phyloP scores from a whole-genome alignment of 2,888 invertebrate species.

The Noctua pronuba region DNA sequence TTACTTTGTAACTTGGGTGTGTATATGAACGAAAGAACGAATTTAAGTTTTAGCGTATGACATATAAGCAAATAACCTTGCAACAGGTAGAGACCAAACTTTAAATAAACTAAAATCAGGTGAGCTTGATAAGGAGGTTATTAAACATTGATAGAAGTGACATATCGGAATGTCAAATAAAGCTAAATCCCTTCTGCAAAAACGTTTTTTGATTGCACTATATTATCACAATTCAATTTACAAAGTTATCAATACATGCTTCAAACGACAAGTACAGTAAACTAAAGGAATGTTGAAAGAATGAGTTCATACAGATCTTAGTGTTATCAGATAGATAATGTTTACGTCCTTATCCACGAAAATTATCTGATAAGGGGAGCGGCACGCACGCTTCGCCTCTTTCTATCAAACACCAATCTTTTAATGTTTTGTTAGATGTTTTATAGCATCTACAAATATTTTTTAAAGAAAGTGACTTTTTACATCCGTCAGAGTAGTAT shows the following conservation, averaged over 20 bases:
- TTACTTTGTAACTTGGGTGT: too few species aligned
- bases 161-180: conserved; percentile 15
- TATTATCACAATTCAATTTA: conserved; percentile 28
- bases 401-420: conserved; percentile 63
- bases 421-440: conserved; percentile 41
- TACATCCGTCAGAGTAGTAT: conserved; percentile 25
- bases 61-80: neutral
- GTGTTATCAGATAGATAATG: conserved; percentile 84
- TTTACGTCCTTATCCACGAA: conserved; percentile 80
- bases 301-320: conserved; percentile 79
- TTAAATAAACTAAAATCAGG: conserved; percentile 11
- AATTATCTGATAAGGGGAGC: conserved; percentile 81
- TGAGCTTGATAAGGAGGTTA: conserved; percentile 1
- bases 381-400: conserved; percentile 62
- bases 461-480: conserved; percentile 44
- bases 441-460: conserved; percentile 27
- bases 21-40: neutral
- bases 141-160: conserved; percentile 13
- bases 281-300: conserved; percentile 72
- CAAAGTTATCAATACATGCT: conserved; percentile 47
- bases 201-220: conserved; percentile 16
- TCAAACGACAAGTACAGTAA: conserved; percentile 49
- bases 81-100: neutral
- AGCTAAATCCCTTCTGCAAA: conserved; percentile 20
- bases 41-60: neutral